Evolutionary conservation across 2,797 vertebrate species (phyloP).

Genomic region (Myotis daubentonii): DNA sequence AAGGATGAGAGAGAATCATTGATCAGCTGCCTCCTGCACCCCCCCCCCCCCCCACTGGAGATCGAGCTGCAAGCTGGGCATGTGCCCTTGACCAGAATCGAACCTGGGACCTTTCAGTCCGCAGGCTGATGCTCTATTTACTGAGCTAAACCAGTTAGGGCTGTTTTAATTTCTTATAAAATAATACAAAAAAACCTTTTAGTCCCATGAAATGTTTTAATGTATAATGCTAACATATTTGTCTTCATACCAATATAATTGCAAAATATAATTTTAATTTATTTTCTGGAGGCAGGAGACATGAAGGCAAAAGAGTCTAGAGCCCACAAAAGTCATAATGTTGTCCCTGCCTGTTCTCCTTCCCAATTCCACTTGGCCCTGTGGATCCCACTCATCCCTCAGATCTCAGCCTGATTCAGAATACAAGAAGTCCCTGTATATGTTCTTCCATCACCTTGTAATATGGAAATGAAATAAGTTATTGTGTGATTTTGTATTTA

Average conservation of each 20-base stretch:
- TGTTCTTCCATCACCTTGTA: background rate
- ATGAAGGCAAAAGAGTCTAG: background rate
- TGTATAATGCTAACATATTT: background rate
- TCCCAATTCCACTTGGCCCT: background rate
- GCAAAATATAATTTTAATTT: background rate
- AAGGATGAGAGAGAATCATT: no score
- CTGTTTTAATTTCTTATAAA: background rate
- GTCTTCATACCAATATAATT: background rate
- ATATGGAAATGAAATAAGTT: background rate
- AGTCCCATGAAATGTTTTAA: background rate
- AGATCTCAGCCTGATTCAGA: background rate
- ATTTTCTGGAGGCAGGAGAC: background rate
- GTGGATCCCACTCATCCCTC: background rate
- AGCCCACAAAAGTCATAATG: background rate
- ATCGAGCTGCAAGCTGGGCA: no score
- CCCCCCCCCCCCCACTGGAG: no score
- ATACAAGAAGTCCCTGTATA: background rate
- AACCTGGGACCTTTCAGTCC: no score
- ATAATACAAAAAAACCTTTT: background rate
- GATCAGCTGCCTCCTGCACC: no score
- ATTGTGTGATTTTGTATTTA: background rate
- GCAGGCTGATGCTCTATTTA: no score
- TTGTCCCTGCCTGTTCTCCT: background rate
- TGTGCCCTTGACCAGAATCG: no score
- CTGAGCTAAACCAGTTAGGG: no score